A percentile compares a stretch with the other conserved stretches of the same genome.
These are phyloP conservation scores for Nyctalus aviator DNA, from an alignment of 2,797 vertebrate species.

Conservation along the genomic window DNA sequence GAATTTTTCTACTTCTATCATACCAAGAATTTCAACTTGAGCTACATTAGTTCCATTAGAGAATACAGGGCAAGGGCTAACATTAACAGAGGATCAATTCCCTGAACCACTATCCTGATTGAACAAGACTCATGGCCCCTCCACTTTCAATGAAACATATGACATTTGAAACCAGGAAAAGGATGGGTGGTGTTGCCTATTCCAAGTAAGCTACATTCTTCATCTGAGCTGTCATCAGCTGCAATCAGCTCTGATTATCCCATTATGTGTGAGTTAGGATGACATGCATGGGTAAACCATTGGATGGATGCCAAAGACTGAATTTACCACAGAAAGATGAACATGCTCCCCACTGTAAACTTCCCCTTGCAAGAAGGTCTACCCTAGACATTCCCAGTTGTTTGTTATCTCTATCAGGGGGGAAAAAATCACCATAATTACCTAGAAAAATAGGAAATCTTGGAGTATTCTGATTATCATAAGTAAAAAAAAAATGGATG, in stretches of 20 bases:
- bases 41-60: conserved; percentile 55
- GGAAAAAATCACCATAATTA: neutral
- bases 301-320: neutral
- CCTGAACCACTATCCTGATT: conserved; percentile 48
- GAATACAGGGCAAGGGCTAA: conserved; percentile 30
- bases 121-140: conserved; percentile 37
- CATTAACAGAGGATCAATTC: conserved; percentile 58
- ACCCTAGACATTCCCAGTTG: neutral
- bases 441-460: conserved; percentile 30
- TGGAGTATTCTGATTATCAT: conserved; percentile 10
- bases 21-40: conserved; percentile 21
- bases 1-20: neutral
- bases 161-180: conserved; percentile 21
- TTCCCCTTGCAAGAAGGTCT: neutral
- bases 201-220: neutral
- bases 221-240: neutral
- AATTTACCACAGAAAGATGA: conserved; percentile 36
- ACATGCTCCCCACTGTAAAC: neutral
- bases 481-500: neutral
- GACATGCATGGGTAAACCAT: neutral
- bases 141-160: conserved; percentile 55
- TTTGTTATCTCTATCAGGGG: neutral
- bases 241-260: neutral
- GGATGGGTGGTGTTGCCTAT: neutral
- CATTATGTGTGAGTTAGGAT: neutral